A percentile compares a stretch with the other conserved stretches of the same genome.
Evolutionary conservation across 2,113 vertebrate genomes (phyloP).

Genomic region (Thamnophis sirtalis): DNA sequence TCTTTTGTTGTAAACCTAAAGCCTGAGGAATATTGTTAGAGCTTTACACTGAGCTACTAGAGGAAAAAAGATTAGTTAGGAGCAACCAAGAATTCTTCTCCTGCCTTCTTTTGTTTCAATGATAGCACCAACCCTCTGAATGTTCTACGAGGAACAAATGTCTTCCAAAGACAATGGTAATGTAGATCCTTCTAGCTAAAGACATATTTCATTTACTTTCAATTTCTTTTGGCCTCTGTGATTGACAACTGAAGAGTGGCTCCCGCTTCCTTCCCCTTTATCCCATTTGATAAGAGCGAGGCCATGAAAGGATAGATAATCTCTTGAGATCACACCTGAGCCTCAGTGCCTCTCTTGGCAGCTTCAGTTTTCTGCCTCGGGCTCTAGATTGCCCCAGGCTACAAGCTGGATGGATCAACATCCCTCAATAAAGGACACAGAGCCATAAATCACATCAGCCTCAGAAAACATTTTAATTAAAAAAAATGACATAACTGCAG

Average conservation of each 20-base stretch:
- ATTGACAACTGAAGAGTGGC: not conserved
- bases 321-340: slow-evolving; percentile 15
- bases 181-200: not conserved
- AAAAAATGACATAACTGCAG: slow-evolving; percentile 29
- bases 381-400: not conserved
- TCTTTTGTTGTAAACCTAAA: not conserved
- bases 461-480: slow-evolving; percentile 58
- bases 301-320: slow-evolving; percentile 10
- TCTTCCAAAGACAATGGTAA: not conserved
- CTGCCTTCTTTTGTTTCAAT: not conserved
- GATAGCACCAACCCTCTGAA: not conserved
- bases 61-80: not conserved
- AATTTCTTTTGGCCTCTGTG: not conserved
- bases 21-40: not conserved
- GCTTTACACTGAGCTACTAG: not conserved
- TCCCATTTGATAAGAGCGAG: not conserved
- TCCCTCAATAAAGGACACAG: slow-evolving; percentile 35
- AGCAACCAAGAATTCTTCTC: not conserved
- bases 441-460: slow-evolving; percentile 50
- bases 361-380: not conserved
- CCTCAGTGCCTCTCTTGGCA: not conserved
- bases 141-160: not conserved
- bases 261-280: not conserved
- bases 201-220: not conserved
- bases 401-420: not conserved